A percentile compares a stretch with the other conserved stretches of the same genome.
Conservation (phyloP, 1,140 invertebrate species). For the Aphidius gifuensis region DNA sequence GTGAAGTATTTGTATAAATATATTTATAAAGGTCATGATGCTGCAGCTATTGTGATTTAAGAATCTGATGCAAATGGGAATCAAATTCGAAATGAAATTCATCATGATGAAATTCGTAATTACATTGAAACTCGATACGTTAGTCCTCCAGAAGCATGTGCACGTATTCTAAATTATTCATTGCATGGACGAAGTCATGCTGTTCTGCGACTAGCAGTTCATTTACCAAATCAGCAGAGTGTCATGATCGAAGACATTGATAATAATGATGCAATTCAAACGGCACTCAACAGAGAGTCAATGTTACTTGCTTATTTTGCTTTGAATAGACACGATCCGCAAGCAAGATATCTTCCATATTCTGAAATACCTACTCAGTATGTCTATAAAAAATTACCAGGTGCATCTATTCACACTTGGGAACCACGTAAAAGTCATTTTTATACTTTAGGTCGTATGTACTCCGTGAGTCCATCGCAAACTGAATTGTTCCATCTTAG, state of each 20-base stretch:
- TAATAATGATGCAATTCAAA: neutral
- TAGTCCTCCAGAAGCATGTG: neutral
- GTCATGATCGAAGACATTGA: neutral
- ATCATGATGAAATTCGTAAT: slow-evolving; percentile 3
- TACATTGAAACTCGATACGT: neutral
- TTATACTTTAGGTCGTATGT: neutral
- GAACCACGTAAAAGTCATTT: neutral
- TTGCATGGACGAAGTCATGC: neutral
- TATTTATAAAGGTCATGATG: slow-evolving; percentile 10
- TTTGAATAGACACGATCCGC: neutral
- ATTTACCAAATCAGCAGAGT: neutral
- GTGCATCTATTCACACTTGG: neutral
- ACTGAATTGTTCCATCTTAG: neutral
- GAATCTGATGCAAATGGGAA: neutral
- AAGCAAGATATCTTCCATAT: neutral
- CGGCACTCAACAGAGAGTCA: neutral
- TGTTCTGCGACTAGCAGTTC: neutral
- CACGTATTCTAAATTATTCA: neutral
- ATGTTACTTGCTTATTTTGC: neutral
- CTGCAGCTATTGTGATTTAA: neutral
- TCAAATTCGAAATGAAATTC: neutral
- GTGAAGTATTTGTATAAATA: slow-evolving; percentile 24
- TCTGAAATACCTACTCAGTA: neutral
- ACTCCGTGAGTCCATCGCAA: neutral
- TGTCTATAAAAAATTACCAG: neutral